Evolutionary conservation across 2,888 invertebrate species (phyloP).

Genomic region (Pterostichus madidus): DNA sequence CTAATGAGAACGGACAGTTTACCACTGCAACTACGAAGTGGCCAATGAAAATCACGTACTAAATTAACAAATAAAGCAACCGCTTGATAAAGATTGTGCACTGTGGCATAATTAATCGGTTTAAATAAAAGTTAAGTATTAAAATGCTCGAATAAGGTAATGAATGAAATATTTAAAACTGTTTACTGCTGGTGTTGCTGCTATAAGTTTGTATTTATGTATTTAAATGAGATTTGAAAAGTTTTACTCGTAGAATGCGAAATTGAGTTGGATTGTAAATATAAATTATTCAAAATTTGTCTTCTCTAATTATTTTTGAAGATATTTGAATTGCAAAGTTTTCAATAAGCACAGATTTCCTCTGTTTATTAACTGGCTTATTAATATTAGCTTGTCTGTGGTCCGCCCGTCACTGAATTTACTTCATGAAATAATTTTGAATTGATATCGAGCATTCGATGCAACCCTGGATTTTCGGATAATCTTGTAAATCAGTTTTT

Average conservation of each 20-base stretch:
- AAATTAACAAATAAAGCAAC: conserved; percentile 8
- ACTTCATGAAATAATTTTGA: too few species aligned
- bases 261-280: conserved; percentile 43
- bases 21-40: conserved; percentile 11
- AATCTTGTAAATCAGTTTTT: too few species aligned
- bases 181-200: background rate
- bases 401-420: too few species aligned
- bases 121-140: conserved; percentile 48
- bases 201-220: conserved; percentile 16
- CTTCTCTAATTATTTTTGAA: background rate
- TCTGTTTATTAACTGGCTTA: too few species aligned
- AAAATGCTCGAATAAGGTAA: conserved; percentile 36
- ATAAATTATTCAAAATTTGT: conserved; percentile 28
- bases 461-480: too few species aligned
- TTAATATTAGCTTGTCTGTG: too few species aligned
- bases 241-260: background rate
- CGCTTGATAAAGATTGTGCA: conserved; percentile 8
- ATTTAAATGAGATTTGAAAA: conserved; percentile 37
- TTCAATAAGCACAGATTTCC: too few species aligned
- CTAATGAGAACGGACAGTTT: conserved; percentile 23
- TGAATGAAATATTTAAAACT: conserved; percentile 47
- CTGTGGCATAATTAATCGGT: conserved; percentile 30
- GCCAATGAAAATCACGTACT: background rate
- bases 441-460: too few species aligned
- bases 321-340: conserved; percentile 23